A percentile compares a stretch with the other conserved stretches of the same genome.
phyloP scores from a whole-genome alignment of 2,888 invertebrate species.

The Plagiodera versicolora region DNA sequence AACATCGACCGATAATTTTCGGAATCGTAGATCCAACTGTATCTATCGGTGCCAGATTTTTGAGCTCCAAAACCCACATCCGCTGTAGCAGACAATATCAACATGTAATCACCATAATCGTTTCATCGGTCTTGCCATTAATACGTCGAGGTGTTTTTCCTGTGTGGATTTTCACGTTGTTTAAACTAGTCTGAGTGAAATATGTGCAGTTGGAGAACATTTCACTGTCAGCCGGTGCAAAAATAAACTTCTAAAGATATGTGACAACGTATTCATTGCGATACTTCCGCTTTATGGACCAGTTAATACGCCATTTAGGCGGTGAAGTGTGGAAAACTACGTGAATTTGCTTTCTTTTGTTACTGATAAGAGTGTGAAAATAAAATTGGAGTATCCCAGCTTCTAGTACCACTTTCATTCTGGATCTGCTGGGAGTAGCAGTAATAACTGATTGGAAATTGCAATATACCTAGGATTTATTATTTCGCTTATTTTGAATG shows the following conservation, averaged over 20 bases:
- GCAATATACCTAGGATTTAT: no score
- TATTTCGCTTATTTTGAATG: no score
- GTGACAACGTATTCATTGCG: slow-evolving; percentile 39
- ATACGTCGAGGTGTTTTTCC: slow-evolving; percentile 3
- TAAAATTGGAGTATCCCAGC: no score
- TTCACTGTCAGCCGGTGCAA: slow-evolving; percentile 43
- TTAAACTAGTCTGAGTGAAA: slow-evolving; percentile 34
- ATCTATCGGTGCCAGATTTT: not conserved
- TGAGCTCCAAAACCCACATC: not conserved
- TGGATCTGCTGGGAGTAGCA: no score
- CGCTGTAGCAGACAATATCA: not conserved
- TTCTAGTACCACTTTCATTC: no score
- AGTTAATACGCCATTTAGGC: not conserved
- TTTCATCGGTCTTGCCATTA: slow-evolving; percentile 6
- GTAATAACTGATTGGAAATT: no score
- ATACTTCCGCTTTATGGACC: slow-evolving; percentile 15
- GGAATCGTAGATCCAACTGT: not conserved
- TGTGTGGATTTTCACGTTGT: slow-evolving; percentile 12
- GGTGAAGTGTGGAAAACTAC: not conserved
- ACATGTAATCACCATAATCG: slow-evolving; percentile 11
- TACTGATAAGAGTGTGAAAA: not conserved
- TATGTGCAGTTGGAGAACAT: slow-evolving; percentile 41
- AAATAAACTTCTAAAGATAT: slow-evolving; percentile 36
- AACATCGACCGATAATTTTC: not conserved
- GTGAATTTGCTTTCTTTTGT: not conserved